These are phyloP conservation scores for Nipponia nippon DNA, from an alignment of 2,113 vertebrate genomes.

Conservation along the genomic window DNA sequence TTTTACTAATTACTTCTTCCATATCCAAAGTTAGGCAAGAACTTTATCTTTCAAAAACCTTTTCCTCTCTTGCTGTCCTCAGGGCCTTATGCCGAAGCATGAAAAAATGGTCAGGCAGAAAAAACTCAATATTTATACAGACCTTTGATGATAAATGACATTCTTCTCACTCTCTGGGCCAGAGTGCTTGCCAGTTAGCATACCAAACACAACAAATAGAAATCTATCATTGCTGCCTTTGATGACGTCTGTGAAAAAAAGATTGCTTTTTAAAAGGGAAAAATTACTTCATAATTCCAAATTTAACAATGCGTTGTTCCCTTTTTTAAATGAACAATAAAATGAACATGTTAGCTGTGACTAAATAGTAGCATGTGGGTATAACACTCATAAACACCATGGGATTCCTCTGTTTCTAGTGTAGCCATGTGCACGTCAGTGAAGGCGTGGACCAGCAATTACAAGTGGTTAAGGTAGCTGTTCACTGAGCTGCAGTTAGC, in stretches of 20 bases:
- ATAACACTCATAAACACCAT: background rate
- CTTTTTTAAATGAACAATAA: background rate
- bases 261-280: background rate
- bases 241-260: background rate
- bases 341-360: background rate
- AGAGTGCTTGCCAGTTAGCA: background rate
- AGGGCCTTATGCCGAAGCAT: background rate
- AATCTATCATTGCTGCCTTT: background rate
- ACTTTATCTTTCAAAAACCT: background rate
- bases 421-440: background rate
- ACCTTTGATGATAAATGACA: background rate
- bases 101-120: background rate
- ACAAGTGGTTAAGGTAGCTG: background rate
- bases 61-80: background rate
- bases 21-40: background rate
- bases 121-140: background rate
- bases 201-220: background rate
- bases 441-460: background rate
- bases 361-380: background rate
- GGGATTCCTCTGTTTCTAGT: background rate
- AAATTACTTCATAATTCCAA: background rate
- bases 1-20: background rate
- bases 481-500: background rate
- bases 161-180: background rate
- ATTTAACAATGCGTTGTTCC: background rate